Conservation (phyloP, 2,888 invertebrate species). For the Noctua janthe region DNA sequence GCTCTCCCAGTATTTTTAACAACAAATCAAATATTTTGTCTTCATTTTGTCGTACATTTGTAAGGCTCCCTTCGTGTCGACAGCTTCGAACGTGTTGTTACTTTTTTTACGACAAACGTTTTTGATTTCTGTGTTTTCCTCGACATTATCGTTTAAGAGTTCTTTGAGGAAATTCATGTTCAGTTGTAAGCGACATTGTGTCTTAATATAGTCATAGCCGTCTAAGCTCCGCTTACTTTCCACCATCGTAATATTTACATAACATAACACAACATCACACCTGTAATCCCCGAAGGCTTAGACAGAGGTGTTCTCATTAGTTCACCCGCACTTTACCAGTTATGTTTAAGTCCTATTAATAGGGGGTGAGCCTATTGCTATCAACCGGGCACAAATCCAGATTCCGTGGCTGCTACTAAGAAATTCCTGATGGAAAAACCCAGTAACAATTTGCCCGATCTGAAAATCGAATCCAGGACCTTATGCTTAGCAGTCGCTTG, state of each 20-base stretch:
- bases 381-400: too few species aligned
- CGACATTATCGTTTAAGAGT: not conserved
- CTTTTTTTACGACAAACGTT: not conserved
- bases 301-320: too few species aligned
- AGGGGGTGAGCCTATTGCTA: too few species aligned
- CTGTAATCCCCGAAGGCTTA: too few species aligned
- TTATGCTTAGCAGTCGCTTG: too few species aligned
- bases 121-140: conserved; percentile 20
- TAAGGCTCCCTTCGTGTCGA: conserved; percentile 1
- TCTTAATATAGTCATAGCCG: not conserved
- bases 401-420: too few species aligned
- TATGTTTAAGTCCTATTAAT: too few species aligned
- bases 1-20: conserved; percentile 15
- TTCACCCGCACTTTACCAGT: too few species aligned
- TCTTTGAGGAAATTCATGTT: not conserved
- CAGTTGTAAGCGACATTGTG: not conserved
- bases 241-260: not conserved
- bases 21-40: conserved; percentile 13
- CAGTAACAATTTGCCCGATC: too few species aligned
- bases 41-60: conserved; percentile 14
- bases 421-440: too few species aligned
- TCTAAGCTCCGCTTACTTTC: not conserved
- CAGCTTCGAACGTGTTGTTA: conserved; percentile 24
- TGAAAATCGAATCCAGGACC: too few species aligned
- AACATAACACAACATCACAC: too few species aligned